Base-by-base conservation (phyloP, 2,113 vertebrate species). In the Mastomys coucha region DNA sequence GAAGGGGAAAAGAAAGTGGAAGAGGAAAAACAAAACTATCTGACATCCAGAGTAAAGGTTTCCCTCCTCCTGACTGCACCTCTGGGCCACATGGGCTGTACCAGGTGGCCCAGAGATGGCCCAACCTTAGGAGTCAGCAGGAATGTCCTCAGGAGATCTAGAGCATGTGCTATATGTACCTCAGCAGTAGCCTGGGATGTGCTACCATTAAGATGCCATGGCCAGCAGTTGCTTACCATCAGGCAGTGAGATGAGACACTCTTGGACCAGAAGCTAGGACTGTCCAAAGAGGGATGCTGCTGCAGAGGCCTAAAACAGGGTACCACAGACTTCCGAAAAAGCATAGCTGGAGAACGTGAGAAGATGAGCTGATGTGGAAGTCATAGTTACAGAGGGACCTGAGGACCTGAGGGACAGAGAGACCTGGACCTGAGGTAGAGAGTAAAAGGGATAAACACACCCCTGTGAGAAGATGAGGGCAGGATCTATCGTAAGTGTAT, bases 181-280 rank as follows among this genome's bases (percentile, higher is more conserved):
- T 97, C 14, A 2, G 51, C 28, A 1, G 69, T 4, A 42, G 72
- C 1, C 65, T 24, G 39, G 89, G 49, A 49, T 56, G n/a, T 39
- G 60, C 56, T 78, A 53, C 81, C 67, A 51, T 33, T 33, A 70
- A 94, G 85, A 88, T 6, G 13, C 63, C 19, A 7, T 11, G 36
- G 65, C 73, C 28, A 31, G 92, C 91, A 88, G 90, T 91, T 91
- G 96, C 86, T 96, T 31, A 77, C 65, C 53, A 33, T 84, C 93
- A 78, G 70, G 45, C 85, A 94, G 72, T 42, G 5, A 31, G 39
- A 36, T 75, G 60, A 51, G 60, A n/a, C n/a, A 4, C 56, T 91
- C 24, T 51, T 2, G 8, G 49, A 28, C 51, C 45, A 91, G 73
- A 60, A 86, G 31, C 58, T 36, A 31, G 36, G 26, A 88, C 24